phyloP scores from a whole-genome alignment of 2,113 vertebrate genomes.

The Chitala chitala region DNA sequence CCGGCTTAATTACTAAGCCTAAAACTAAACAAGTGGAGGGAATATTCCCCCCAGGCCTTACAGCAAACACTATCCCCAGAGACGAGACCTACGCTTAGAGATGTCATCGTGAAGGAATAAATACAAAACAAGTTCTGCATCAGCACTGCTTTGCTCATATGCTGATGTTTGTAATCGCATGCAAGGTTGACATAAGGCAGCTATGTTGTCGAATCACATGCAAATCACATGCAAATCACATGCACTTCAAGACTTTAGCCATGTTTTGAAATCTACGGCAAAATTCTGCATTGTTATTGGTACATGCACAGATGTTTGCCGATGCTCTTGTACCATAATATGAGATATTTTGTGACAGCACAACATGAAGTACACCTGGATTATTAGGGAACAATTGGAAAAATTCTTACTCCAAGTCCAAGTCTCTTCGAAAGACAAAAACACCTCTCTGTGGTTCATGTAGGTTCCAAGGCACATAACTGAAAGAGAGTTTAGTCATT shows the following conservation, averaged over 20 bases:
- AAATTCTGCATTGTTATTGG: no score
- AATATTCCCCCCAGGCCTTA: not conserved
- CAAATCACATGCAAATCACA: no score
- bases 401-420: constrained; percentile 65
- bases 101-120: not conserved
- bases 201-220: no score
- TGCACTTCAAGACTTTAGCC: no score
- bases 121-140: not conserved
- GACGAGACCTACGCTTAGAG: not conserved
- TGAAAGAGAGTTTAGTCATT: constrained; percentile 29
- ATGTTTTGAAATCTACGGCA: no score
- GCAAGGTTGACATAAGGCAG: no score
- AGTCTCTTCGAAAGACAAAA: constrained; percentile 66
- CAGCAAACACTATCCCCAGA: not conserved
- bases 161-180: not conserved
- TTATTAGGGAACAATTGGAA: not conserved
- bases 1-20: constrained; percentile 10
- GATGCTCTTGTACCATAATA: no score
- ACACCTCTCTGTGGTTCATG: constrained; percentile 64
- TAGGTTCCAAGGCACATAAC: constrained; percentile 74
- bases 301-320: no score
- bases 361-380: not conserved
- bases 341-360: no score
- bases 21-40: constrained; percentile 8
- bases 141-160: not conserved